Evolutionary conservation across 2,113 vertebrate genomes (phyloP).

Genomic region (Cettia cetti): DNA sequence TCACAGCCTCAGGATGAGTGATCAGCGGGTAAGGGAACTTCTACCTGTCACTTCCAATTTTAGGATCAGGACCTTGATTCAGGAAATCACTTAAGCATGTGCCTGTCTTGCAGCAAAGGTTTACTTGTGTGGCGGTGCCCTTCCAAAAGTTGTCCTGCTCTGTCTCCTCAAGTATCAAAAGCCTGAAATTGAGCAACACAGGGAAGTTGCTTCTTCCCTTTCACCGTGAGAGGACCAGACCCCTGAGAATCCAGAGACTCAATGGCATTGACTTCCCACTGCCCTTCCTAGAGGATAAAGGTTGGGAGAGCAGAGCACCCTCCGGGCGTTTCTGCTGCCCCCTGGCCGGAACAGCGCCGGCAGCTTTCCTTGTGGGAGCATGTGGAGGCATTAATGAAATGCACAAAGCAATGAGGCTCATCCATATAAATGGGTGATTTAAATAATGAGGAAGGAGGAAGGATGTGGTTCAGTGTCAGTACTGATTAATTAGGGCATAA

Average conservation of each 20-base stretch:
- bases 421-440: constrained; percentile 92
- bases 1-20: neutral
- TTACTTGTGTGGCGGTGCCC: neutral
- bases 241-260: neutral
- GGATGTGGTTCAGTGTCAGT: constrained; percentile 90
- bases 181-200: neutral
- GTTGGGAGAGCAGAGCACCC: neutral
- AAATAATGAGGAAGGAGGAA: constrained; percentile 91
- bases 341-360: constrained; percentile 60
- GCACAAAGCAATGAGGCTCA: constrained; percentile 77
- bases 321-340: constrained; percentile 67
- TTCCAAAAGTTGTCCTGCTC: neutral
- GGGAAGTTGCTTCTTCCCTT: neutral
- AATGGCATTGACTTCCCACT: fast-evolving
- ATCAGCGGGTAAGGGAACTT: neutral
- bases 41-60: constrained; percentile 5
- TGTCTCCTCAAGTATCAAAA: neutral
- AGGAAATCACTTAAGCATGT: neutral
- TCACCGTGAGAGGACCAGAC: fast-evolving
- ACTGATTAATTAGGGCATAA: constrained; percentile 94
- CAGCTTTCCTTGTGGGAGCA: constrained; percentile 78
- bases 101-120: neutral
- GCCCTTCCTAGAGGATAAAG: neutral
- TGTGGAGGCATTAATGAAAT: constrained; percentile 91
- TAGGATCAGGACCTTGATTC: neutral